A percentile compares a stretch with the other conserved stretches of the same genome.
Evolutionary conservation across 2,113 vertebrate genomes (phyloP).

Genomic region (Cacatua alba): DNA sequence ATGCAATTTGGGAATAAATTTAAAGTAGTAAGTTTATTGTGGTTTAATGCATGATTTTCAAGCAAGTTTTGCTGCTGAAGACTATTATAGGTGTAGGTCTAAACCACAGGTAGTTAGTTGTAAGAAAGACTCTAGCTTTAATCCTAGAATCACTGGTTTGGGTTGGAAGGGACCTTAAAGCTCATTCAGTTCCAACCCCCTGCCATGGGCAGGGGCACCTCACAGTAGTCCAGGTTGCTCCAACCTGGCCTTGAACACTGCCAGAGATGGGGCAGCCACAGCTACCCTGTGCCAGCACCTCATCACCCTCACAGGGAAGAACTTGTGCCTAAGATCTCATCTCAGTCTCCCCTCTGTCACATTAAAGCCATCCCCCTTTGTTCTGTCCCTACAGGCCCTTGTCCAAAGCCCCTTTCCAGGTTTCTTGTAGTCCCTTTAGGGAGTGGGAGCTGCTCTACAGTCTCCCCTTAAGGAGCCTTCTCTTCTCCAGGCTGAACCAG

Average conservation of each 20-base stretch:
- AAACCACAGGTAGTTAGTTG: neutral
- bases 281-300: neutral
- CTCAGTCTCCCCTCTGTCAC: no score
- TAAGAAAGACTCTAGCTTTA: neutral
- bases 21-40: neutral
- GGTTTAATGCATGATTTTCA: neutral
- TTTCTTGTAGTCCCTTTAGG: neutral
- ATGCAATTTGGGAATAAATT: neutral
- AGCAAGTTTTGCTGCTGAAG: neutral
- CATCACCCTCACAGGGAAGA: no score
- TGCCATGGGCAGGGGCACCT: neutral
- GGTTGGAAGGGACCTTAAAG: neutral
- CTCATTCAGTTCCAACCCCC: neutral
- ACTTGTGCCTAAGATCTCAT: no score
- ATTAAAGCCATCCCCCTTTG: no score
- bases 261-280: neutral
- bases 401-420: no score
- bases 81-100: neutral
- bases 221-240: neutral
- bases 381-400: no score
- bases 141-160: neutral
- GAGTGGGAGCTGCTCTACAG: neutral
- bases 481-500: neutral
- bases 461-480: neutral
- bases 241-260: neutral